Evolutionary conservation across 1,140 invertebrate genomes (phyloP), one percentile per base, ranked within the genome.

Genomic region (Teleopsis dalmanni): DNA sequence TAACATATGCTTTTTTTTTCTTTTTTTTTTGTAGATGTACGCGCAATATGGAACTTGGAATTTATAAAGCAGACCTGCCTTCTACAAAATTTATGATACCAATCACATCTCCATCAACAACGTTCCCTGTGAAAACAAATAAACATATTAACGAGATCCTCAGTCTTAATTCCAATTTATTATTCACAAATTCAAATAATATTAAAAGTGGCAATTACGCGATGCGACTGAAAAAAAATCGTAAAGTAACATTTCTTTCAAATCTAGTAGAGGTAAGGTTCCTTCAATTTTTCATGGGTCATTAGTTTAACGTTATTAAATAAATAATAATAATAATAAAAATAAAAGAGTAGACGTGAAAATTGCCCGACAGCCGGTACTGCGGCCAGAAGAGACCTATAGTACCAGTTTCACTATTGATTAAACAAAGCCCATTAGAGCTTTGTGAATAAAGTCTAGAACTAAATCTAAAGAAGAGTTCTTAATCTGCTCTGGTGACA

Each of bases 61-160:
- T 67, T 57, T 66, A 61, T 67, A 67, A 66, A 59, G 60, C 61
- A 46, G 64, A 67, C 52, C 37, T 67, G 57, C 54, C 64, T 51
- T 50, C 64, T 31, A 62, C 57, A 10, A 67, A 67, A 62, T 67
- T 67, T 66, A 67, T 67, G 64, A 58, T 67, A 48, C 64, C 63
- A 16, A 60, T n/a, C 62, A 38, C 47, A 14, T 23, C 50, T 38
- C 16, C 50, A 33, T 18, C 50, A 11, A 38, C 46, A 8, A 43
- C 40, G 27, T 52, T 52, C 40, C 34, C 47, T 18, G 38, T 47
- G 16, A 47, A 47, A 22, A 16, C 36, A 16, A 44, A 45, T 27
- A 23, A 25, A 29, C 41, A 61, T 23, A 29, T 43, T 19, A 43
- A 27, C 54, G 59, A 62, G 25, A 34, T 63, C 23, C 52, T 63